Evolutionary conservation across 2,888 invertebrate genomes (phyloP).

Genomic region (Desoria tigrina): DNA sequence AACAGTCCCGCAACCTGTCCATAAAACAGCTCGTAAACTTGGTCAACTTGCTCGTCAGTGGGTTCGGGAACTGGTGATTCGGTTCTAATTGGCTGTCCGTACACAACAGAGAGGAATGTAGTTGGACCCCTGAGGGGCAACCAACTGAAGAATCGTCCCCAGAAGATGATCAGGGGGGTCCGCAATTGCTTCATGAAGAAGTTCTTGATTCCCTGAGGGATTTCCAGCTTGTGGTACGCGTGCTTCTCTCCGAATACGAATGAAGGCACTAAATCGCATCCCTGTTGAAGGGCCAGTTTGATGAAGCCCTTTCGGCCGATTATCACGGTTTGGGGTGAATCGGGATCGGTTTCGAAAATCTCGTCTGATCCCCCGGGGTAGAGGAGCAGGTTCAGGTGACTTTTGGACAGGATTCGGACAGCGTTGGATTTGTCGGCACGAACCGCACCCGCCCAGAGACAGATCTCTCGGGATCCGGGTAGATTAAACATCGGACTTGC

Average conservation of each 20-base stretch:
- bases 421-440: no score
- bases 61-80: slow-evolving; percentile 29
- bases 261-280: slow-evolving; percentile 33
- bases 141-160: slow-evolving; percentile 38
- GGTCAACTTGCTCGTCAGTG: slow-evolving; percentile 33
- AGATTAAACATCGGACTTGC: no score
- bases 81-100: slow-evolving; percentile 35
- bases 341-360: slow-evolving; percentile 36
- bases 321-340: slow-evolving; percentile 32
- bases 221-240: slow-evolving; percentile 34
- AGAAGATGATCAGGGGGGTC: slow-evolving; percentile 40
- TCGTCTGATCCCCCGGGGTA: slow-evolving; percentile 36
- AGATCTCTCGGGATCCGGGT: no score
- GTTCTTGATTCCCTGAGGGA: slow-evolving; percentile 33
- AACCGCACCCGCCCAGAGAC: no score
- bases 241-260: slow-evolving; percentile 41
- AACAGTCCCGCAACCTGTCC: slow-evolving; percentile 26
- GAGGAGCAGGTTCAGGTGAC: no score
- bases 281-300: slow-evolving; percentile 32
- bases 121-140: slow-evolving; percentile 30
- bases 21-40: slow-evolving; percentile 36
- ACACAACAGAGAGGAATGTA: slow-evolving; percentile 33
- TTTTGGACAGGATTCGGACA: no score
- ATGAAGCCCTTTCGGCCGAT: slow-evolving; percentile 38
- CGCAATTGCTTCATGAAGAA: slow-evolving; percentile 37